phyloP scores from a whole-genome alignment of 2,888 invertebrate genomes.

The Ephialtes manifestator region DNA sequence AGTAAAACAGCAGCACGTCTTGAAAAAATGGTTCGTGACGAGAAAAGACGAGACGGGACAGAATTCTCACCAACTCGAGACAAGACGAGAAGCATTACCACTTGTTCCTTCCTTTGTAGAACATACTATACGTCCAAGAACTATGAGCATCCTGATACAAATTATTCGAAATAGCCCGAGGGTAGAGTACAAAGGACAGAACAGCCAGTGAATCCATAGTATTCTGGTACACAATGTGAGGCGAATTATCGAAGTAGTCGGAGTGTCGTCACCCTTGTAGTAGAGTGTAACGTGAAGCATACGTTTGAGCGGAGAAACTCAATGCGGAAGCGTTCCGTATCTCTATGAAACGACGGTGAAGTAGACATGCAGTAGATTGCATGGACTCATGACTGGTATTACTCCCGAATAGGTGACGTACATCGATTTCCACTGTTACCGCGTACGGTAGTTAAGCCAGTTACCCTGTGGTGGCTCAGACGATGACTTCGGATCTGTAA shows the following conservation, averaged over 20 bases:
- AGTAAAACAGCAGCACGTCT: too few relatives aligned
- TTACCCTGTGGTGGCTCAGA: slow-evolving; percentile 50
- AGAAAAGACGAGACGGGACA: too few relatives aligned
- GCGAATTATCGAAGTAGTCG: slow-evolving; percentile 1
- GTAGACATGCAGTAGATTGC: slow-evolving; percentile 3
- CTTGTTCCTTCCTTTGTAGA: background rate
- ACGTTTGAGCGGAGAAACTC: background rate
- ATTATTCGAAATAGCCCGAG: slow-evolving; percentile 25
- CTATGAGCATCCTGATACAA: slow-evolving; percentile 3
- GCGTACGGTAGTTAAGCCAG: background rate
- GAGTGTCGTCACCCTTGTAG: background rate
- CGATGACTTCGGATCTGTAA: slow-evolving; percentile 34
- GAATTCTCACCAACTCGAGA: too few relatives aligned
- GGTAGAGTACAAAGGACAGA: background rate
- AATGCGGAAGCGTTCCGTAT: background rate
- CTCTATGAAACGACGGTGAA: slow-evolving; percentile 72
- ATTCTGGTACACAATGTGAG: background rate
- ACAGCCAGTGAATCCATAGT: background rate
- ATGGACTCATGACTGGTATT: background rate
- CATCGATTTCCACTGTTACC: background rate
- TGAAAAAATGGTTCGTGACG: too few relatives aligned
- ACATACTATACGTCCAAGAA: background rate
- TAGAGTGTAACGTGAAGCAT: background rate
- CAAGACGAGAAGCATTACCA: too few relatives aligned
- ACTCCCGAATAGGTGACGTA: background rate